Base-by-base conservation (phyloP, 2,113 vertebrate genomes). In the Narcine bancroftii region DNA sequence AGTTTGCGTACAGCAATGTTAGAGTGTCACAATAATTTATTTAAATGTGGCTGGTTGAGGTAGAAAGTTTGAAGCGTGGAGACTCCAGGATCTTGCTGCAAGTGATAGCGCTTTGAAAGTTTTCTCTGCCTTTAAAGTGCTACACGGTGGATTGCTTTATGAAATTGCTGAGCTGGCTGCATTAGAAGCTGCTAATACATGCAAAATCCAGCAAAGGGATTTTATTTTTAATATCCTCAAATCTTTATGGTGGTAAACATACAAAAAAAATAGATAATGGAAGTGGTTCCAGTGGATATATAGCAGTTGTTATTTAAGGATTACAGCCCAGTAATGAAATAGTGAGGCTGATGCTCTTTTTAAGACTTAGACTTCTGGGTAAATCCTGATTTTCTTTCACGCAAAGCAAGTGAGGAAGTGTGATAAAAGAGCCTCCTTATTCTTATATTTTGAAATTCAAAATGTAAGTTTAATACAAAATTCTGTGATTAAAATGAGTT, bases 401-500 rank as follows among this genome's bases (percentile, higher is more conserved):
- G 5, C 87, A 66, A 5, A 42, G 60, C 89, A 91, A 66, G 89
- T 69, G 89, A 69, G 39, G 89, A 69, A 69, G 39, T 69, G 65
- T 13, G 89, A 91, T 91, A 91, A 91, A 91, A 9, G 10, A 69
- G n/a, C 33, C 24, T 91, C 42, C 66, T 26, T 71, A 33, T 42
- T 45, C 42, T 69, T 26, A 42, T 29, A 42, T 42, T 91, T 91
- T 87, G 33, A 87, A 63, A 63, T 63, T 87, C 53, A 69, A 69
- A 91, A 91, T n/a, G 21, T 15, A 91, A 47, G 39, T 47, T 71
- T 91, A 91, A 69, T 91, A 42, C 89, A 91, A 91, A 87, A 91
- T 47, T 69, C 89, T 71, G 47, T 6, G 63, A 69, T 71, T 91
- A 69, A 91, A 71, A 6, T 91, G 65, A 71, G 36, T 91, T 91